These are phyloP conservation scores for Phenacoccus solenopsis DNA, from an alignment of 1,140 invertebrate species.

Conservation along the genomic window DNA sequence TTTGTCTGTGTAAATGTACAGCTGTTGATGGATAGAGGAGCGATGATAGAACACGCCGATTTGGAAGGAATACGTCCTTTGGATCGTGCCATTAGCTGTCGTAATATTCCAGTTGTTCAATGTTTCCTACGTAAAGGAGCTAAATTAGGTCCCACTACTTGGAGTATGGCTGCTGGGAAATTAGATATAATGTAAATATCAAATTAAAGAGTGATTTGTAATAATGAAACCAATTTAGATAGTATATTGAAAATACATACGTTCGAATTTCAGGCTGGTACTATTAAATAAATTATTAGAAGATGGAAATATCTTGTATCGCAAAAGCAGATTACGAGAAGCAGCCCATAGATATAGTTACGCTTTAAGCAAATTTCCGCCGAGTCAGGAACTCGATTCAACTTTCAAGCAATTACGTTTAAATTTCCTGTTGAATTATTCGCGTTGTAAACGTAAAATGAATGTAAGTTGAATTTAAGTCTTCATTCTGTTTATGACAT, in stretches of 20 bases:
- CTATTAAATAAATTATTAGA: constrained; percentile 91
- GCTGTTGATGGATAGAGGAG: constrained; percentile 71
- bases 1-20: too few relatives aligned
- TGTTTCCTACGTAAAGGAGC: constrained; percentile 88
- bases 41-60: constrained; percentile 82
- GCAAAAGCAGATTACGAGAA: constrained; percentile 78
- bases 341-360: constrained; percentile 91
- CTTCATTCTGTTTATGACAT: background rate
- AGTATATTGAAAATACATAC: constrained; percentile 24
- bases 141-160: constrained; percentile 85
- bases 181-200: constrained; percentile 68
- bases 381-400: constrained; percentile 36
- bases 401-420: constrained; percentile 76
- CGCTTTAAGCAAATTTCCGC: constrained; percentile 77
- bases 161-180: constrained; percentile 89
- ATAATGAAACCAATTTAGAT: background rate
- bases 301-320: constrained; percentile 86
- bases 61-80: constrained; percentile 87
- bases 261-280: constrained; percentile 53
- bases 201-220: too few relatives aligned
- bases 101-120: constrained; percentile 79
- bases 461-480: constrained; percentile 66
- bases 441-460: constrained; percentile 82
- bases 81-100: constrained; percentile 81
- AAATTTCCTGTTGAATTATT: constrained; percentile 79